phyloP scores from a whole-genome alignment of 1,140 invertebrate species.

The Limonius californicus region DNA sequence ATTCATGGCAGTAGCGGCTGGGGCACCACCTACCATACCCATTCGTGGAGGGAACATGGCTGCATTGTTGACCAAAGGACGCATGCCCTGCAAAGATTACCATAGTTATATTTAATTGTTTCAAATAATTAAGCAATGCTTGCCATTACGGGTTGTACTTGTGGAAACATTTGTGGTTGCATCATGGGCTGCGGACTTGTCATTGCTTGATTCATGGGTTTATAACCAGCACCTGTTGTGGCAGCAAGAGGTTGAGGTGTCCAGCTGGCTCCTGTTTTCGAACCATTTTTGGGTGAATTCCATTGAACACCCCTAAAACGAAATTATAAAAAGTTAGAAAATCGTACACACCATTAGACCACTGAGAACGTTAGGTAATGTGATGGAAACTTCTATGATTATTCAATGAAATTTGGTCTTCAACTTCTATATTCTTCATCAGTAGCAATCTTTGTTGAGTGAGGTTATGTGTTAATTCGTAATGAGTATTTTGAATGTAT shows the following conservation, averaged over 20 bases:
- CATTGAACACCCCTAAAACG: slow-evolving; percentile 62
- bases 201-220: slow-evolving; percentile 68
- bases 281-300: slow-evolving; percentile 81
- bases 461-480: no score
- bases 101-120: neutral
- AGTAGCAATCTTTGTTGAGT: no score
- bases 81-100: slow-evolving; percentile 35
- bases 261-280: slow-evolving; percentile 66
- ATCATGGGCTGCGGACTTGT: slow-evolving; percentile 22
- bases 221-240: slow-evolving; percentile 75
- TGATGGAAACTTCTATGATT: no score
- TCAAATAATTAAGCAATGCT: slow-evolving; percentile 11
- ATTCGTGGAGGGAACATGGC: slow-evolving; percentile 35
- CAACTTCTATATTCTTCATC: no score
- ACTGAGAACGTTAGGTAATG: no score
- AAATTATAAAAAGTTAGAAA: no score
- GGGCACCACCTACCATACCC: slow-evolving; percentile 24
- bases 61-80: slow-evolving; percentile 36
- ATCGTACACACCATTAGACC: no score
- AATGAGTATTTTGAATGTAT: no score
- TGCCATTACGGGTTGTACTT: slow-evolving; percentile 40
- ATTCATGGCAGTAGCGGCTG: slow-evolving; percentile 31
- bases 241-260: slow-evolving; percentile 81
- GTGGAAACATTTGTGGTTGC: slow-evolving; percentile 25
- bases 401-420: no score